Conservation (phyloP, 2,113 vertebrate genomes). For the Hoplias malabaricus region DNA sequence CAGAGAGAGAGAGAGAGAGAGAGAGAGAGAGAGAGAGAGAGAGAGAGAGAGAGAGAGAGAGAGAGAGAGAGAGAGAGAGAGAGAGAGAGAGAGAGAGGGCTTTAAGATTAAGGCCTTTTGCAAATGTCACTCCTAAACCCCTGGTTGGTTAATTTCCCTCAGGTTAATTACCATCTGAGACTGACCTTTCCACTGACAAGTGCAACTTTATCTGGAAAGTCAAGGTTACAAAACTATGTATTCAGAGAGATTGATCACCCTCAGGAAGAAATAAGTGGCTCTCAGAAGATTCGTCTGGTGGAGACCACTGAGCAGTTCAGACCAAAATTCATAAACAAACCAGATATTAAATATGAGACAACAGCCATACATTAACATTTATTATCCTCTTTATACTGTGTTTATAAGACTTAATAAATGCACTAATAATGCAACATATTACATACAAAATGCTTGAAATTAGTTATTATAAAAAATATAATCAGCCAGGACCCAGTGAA, state of each 20-base stretch:
- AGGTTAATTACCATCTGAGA: conserved; percentile 87
- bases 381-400: not conserved
- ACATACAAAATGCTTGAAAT: too few relatives aligned
- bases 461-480: too few relatives aligned
- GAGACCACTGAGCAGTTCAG: not conserved
- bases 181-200: conserved; percentile 80
- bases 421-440: too few relatives aligned
- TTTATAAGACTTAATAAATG: too few relatives aligned
- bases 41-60: not conserved
- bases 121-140: conserved; percentile 77
- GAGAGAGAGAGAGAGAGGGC: not conserved
- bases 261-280: conserved; percentile 44
- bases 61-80: not conserved
- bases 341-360: not conserved
- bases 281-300: not conserved
- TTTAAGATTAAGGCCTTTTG: conserved; percentile 67
- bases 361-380: not conserved
- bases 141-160: conserved; percentile 83
- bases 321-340: too few relatives aligned
- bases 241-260: conserved; percentile 74
- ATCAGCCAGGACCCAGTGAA: too few relatives aligned
- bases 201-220: conserved; percentile 81
- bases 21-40: not conserved
- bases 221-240: conserved; percentile 78
- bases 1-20: not conserved